Percentiles rank a stretch among this genome's conserved stretches.
Evolutionary conservation across 2,888 invertebrate species (phyloP).

Genomic region (Pseudanteris insignis): DNA sequence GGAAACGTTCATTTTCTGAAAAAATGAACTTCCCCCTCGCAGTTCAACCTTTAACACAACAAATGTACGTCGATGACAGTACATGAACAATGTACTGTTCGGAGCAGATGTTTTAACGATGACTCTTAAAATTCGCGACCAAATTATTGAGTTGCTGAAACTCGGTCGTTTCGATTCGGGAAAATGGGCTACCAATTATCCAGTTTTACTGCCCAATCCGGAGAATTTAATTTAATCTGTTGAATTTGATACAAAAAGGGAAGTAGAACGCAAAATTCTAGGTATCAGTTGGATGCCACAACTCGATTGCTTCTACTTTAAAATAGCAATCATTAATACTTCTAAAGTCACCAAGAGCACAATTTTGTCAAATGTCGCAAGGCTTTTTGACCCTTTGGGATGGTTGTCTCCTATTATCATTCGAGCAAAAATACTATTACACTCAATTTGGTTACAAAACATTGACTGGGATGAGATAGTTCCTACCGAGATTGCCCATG

Average conservation of each 20-base stretch:
- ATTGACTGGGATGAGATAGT: not conserved
- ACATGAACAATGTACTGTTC: not conserved
- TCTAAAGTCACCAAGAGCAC: not conserved
- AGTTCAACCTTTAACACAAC: not conserved
- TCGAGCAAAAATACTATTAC: not conserved
- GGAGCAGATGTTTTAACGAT: not conserved
- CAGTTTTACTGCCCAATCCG: not conserved
- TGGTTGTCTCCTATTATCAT: not conserved
- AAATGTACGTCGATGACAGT: slow-evolving; percentile 2
- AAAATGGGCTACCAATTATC: not conserved
- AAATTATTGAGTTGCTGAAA: not conserved
- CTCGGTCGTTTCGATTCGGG: not conserved
- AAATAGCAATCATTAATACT: not conserved
- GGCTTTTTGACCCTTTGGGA: slow-evolving; percentile 1
- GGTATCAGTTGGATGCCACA: not conserved
- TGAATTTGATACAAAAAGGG: too few relatives aligned
- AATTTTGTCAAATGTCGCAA: not conserved
- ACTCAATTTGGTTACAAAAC: not conserved
- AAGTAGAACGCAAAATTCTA: not conserved
- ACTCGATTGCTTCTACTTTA: not conserved
- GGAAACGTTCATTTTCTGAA: not conserved
- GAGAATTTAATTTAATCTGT: not conserved
- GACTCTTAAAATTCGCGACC: not conserved
- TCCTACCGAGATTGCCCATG: not conserved
- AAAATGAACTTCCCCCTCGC: not conserved